phyloP scores from a whole-genome alignment of 2,797 vertebrate genomes.

The Anolis apletophallus region DNA sequence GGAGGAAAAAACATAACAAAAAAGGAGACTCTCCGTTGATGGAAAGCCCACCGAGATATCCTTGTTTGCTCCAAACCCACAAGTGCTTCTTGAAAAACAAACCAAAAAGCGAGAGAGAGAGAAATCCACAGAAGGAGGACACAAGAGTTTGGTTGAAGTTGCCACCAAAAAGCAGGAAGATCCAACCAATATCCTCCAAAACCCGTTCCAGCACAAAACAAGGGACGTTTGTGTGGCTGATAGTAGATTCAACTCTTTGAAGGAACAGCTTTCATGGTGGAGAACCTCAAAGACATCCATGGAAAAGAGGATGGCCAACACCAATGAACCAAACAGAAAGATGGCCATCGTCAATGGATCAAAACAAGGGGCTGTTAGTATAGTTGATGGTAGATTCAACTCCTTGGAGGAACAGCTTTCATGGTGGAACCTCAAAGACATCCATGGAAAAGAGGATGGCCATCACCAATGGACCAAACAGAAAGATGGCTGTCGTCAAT shows the following conservation, averaged over 20 bases:
- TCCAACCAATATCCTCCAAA: constrained; percentile 6
- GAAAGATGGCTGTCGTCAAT: no score
- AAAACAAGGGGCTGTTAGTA: constrained; percentile 41
- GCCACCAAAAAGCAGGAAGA: constrained; percentile 27
- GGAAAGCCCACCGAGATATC: constrained; percentile 42
- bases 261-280: constrained; percentile 22
- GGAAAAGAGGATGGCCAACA: constrained; percentile 54
- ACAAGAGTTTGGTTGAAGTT: constrained; percentile 12
- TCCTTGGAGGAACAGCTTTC: constrained; percentile 29
- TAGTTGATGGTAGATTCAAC: constrained; percentile 28
- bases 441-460: constrained; percentile 36
- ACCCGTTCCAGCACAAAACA: constrained; percentile 33
- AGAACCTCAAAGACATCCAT: background rate
- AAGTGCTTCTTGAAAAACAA: constrained; percentile 20
- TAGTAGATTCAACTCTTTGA: constrained; percentile 35
- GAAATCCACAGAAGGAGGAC: constrained; percentile 32
- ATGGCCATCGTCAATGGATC: no score
- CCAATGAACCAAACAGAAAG: no score
- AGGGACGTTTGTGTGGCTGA: constrained; percentile 31
- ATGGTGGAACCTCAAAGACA: constrained; percentile 7
- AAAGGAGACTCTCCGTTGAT: constrained; percentile 61
- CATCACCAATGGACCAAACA: constrained; percentile 25
- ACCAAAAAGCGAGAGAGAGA: background rate
- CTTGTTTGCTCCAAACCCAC: constrained; percentile 61
- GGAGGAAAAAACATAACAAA: background rate